A percentile compares a stretch with the other conserved stretches of the same genome.
Evolutionary conservation across 2,888 invertebrate species (phyloP).

Genomic region (Gortyna flavago): DNA sequence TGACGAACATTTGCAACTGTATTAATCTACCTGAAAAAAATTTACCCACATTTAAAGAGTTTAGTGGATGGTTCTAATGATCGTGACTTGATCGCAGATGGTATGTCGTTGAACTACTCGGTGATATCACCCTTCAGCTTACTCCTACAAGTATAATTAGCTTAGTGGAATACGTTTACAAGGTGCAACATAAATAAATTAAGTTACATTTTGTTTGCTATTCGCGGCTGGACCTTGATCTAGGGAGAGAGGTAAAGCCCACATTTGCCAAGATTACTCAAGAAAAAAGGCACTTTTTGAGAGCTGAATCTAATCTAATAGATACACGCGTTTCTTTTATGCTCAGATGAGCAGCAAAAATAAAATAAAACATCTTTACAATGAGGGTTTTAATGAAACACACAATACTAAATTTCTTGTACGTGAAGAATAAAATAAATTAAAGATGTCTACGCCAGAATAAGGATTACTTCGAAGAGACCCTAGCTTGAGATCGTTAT

Average conservation of each 20-base stretch:
- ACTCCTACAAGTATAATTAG: conserved; percentile 48
- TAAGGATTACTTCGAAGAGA: conserved; percentile 22
- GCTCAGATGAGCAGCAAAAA: conserved; percentile 14
- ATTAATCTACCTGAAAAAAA: background rate
- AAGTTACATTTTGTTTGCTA: conserved; percentile 18
- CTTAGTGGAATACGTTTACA: conserved; percentile 32
- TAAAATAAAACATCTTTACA: conserved; percentile 18
- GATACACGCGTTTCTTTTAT: background rate
- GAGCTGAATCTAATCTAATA: conserved; percentile 1
- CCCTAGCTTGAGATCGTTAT: conserved; percentile 12
- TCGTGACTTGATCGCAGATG: conserved; percentile 33
- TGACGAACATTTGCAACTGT: conserved; percentile 16
- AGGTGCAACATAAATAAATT: conserved; percentile 32
- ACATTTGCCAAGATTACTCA: background rate
- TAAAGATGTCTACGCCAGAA: conserved; percentile 14
- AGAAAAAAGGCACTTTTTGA: background rate
- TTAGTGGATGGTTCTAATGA: conserved; percentile 3
- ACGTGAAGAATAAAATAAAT: conserved; percentile 18
- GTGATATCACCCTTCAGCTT: conserved; percentile 47
- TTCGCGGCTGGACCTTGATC: conserved; percentile 17
- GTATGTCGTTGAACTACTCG: conserved; percentile 24
- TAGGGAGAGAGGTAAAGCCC: background rate
- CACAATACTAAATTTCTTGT: conserved; percentile 9
- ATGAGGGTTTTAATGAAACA: conserved; percentile 22
- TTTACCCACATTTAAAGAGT: background rate